Conservation (phyloP, 2,797 vertebrate genomes). For the Tympanoctomys barrerae region DNA sequence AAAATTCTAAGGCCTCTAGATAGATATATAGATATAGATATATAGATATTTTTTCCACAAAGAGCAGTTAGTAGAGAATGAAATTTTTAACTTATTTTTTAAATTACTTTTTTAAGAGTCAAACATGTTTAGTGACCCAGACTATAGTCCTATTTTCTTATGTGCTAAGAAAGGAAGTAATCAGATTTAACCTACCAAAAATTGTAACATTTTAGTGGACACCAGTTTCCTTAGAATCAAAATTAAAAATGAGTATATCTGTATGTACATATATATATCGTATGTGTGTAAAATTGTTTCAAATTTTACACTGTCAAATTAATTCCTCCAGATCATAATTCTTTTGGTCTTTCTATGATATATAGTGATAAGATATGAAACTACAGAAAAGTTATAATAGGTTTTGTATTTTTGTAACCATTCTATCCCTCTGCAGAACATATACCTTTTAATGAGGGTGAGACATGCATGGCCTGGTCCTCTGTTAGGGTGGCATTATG, state of each 20-base stretch:
- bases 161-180: conserved; percentile 3
- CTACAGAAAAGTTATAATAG: neutral
- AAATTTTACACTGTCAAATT: neutral
- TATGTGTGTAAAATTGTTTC: neutral
- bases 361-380: conserved; percentile 3
- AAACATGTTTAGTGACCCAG: neutral
- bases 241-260: neutral
- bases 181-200: neutral
- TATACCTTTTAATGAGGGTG: neutral
- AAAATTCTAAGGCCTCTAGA: conserved; percentile 9
- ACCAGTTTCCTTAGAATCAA: conserved; percentile 37
- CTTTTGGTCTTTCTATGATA: neutral
- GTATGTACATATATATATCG: neutral
- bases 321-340: neutral
- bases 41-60: neutral
- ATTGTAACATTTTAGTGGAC: neutral
- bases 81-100: conserved; percentile 15
- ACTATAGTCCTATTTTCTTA: neutral
- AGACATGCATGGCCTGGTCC: neutral
- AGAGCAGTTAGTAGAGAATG: conserved; percentile 39
- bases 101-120: conserved; percentile 11
- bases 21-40: neutral
- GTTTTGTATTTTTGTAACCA: neutral
- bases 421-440: neutral
- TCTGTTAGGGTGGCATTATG: neutral